phyloP scores from a whole-genome alignment of 2,797 vertebrate species.

The Pelodytes ibericus region DNA sequence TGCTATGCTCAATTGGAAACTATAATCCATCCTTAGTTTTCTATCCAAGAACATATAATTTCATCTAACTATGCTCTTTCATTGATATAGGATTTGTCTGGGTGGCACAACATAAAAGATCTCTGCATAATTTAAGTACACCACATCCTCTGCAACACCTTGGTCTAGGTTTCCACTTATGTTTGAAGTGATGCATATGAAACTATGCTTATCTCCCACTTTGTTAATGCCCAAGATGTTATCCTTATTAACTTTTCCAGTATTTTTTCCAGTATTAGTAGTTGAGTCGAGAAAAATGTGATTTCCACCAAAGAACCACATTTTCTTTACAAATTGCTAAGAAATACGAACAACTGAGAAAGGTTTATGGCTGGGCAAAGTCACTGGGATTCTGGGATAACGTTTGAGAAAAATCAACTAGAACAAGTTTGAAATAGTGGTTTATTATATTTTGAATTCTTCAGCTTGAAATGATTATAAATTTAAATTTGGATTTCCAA shows the following conservation, averaged over 20 bases:
- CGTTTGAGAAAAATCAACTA: background rate
- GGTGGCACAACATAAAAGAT: slow-evolving; percentile 1
- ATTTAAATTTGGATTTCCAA: no score
- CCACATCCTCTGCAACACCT: background rate
- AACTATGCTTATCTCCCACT: background rate
- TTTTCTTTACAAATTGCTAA: background rate
- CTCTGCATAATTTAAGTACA: background rate
- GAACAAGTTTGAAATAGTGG: background rate
- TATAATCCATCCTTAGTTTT: background rate
- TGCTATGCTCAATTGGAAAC: background rate
- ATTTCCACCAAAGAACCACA: background rate
- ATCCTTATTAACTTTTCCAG: slow-evolving; percentile 7
- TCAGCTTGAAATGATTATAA: no score
- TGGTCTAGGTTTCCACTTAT: background rate
- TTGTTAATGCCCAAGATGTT: background rate
- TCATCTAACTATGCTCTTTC: background rate
- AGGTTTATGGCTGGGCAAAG: background rate
- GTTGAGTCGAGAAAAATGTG: background rate
- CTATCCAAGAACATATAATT: background rate
- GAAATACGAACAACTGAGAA: background rate
- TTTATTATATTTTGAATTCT: background rate
- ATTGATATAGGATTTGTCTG: background rate
- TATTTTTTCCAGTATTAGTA: background rate
- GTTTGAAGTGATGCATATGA: background rate
- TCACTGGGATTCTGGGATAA: background rate